phyloP scores from a whole-genome alignment of 2,797 vertebrate species.

The Crenuchus spilurus region DNA sequence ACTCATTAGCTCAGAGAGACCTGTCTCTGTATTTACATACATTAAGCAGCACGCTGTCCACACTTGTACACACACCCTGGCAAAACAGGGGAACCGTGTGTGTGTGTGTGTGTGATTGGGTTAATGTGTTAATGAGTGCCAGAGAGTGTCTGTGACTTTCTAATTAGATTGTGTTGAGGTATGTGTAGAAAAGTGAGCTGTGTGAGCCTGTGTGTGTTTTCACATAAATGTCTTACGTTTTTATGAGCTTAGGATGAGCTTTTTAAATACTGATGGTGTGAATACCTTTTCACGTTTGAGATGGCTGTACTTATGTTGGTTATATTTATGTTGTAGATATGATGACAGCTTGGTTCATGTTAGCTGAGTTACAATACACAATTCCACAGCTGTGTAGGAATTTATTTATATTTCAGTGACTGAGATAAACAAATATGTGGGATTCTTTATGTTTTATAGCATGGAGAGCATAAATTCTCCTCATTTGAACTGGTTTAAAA shows the following conservation, averaged over 20 bases:
- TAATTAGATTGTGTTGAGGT: slow-evolving; percentile 43
- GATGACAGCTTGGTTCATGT: too few relatives aligned
- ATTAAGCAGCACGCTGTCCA: slow-evolving; percentile 59
- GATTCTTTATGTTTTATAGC: too few relatives aligned
- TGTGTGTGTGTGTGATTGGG: slow-evolving; percentile 43
- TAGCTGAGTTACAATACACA: too few relatives aligned
- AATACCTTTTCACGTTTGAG: too few relatives aligned
- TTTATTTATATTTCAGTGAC: too few relatives aligned
- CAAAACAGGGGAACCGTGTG: slow-evolving; percentile 26
- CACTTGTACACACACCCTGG: slow-evolving; percentile 14
- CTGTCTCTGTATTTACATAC: slow-evolving; percentile 74
- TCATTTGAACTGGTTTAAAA: too few relatives aligned
- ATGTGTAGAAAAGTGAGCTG: slow-evolving; percentile 10
- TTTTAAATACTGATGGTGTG: not conserved
- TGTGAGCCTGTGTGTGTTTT: slow-evolving; percentile 13
- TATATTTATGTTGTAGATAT: too few relatives aligned
- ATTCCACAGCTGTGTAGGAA: too few relatives aligned
- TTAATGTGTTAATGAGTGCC: slow-evolving; percentile 63
- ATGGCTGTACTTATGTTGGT: too few relatives aligned
- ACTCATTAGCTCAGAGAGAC: slow-evolving; percentile 69
- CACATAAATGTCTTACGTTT: slow-evolving; percentile 5
- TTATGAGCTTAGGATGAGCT: not conserved
- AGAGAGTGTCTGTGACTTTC: slow-evolving; percentile 28
- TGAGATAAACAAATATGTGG: too few relatives aligned
- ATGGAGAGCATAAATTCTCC: too few relatives aligned